Conservation (phyloP, 2,888 invertebrate genomes). For the Dryocosmus kuriphilus region DNA sequence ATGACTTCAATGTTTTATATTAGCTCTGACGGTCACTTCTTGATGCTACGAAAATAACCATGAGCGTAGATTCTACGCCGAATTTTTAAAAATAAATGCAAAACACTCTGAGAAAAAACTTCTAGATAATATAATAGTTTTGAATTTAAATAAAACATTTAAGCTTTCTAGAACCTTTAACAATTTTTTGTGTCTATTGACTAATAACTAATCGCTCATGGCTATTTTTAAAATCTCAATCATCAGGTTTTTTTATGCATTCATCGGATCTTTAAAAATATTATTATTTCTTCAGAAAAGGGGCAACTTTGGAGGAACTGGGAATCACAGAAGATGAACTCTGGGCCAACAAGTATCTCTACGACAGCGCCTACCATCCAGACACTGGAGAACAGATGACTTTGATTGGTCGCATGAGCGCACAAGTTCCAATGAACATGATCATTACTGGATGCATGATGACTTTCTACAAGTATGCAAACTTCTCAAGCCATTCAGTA, state of each 20-base stretch:
- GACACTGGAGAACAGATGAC: conserved; percentile 98
- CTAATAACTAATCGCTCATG: background rate
- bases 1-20: background rate
- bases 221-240: background rate
- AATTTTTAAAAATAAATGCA: background rate
- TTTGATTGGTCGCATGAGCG: conserved; percentile 96
- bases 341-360: conserved; percentile 95
- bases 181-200: background rate
- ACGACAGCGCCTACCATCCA: conserved; percentile 99
- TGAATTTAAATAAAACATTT: background rate
- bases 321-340: conserved; percentile 88
- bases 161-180: background rate
- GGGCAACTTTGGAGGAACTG: conserved; percentile 67
- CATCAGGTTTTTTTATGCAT: background rate
- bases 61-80: background rate
- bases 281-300: conserved; percentile 62
- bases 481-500: conserved; percentile 24
- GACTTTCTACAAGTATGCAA: conserved; percentile 91
- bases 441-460: conserved; percentile 98
- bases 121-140: background rate
- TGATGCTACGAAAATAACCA: background rate
- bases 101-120: background rate
- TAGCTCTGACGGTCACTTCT: background rate
- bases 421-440: conserved; percentile 99
- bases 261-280: background rate